phyloP scores from a whole-genome alignment of 1,140 invertebrate species.

The Notospermus geniculatus region DNA sequence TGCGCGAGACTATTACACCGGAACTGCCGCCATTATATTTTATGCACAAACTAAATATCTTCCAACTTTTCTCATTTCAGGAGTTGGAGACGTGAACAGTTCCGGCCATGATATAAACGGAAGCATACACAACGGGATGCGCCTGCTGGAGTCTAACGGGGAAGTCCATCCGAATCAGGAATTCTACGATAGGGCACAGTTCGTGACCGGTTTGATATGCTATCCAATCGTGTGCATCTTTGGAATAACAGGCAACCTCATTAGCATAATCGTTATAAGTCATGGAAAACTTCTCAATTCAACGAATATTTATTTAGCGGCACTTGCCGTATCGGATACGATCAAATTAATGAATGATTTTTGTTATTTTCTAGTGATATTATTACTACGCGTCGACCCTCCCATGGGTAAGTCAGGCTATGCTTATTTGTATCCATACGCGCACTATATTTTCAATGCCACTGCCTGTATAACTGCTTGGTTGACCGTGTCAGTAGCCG shows the following conservation, averaged over 20 bases:
- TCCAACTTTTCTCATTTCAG: too few species aligned
- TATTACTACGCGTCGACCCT: slow-evolving; percentile 47
- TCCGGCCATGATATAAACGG: too few species aligned
- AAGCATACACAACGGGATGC: not conserved
- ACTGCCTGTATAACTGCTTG: slow-evolving; percentile 69
- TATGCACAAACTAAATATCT: too few species aligned
- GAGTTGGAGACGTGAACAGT: too few species aligned
- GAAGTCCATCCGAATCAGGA: slow-evolving; percentile 20
- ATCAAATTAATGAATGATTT: slow-evolving; percentile 70
- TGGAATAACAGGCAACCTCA: slow-evolving; percentile 69
- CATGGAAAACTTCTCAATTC: slow-evolving; percentile 70
- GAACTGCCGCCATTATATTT: too few species aligned
- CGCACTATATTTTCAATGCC: slow-evolving; percentile 49
- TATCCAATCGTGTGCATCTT: slow-evolving; percentile 70
- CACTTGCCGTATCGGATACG: slow-evolving; percentile 71
- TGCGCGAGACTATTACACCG: too few species aligned
- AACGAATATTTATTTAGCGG: slow-evolving; percentile 73
- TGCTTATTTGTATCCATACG: slow-evolving; percentile 47
- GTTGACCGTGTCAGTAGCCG: slow-evolving; percentile 90
- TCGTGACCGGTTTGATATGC: slow-evolving; percentile 58
- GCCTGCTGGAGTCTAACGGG: not conserved
- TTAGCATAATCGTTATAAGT: slow-evolving; percentile 72
- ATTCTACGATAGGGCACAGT: slow-evolving; percentile 39
- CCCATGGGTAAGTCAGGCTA: slow-evolving; percentile 32
- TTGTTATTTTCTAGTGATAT: slow-evolving; percentile 65